Evolutionary conservation across 2,797 vertebrate species (phyloP).

Genomic region (Steatocranus sp.): DNA sequence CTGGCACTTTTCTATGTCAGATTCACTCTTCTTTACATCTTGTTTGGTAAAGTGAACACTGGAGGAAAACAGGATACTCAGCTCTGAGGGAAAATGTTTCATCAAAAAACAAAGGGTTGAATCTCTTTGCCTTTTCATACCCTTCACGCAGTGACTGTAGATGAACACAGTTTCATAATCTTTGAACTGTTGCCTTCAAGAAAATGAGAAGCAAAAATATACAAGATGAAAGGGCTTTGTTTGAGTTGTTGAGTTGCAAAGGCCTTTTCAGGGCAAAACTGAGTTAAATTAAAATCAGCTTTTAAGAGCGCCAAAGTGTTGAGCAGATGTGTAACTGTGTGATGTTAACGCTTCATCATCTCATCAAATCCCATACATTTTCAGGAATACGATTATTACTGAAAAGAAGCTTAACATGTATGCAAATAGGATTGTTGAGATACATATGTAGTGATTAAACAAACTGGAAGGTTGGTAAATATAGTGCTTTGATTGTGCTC

Average conservation of each 20-base stretch:
- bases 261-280: neutral
- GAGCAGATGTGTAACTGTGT: neutral
- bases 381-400: neutral
- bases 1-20: conserved; percentile 19
- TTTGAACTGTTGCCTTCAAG: neutral
- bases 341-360: rapidly evolving
- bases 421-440: neutral
- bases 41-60: conserved; percentile 35
- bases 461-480: neutral
- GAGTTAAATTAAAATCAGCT: neutral
- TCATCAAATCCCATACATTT: neutral
- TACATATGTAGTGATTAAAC: neutral
- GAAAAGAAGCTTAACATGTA: neutral
- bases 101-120: conserved; percentile 23
- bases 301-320: neutral
- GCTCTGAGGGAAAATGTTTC: conserved; percentile 20
- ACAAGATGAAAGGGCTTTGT: neutral
- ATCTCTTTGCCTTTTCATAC: neutral
- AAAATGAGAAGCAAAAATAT: neutral
- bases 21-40: conserved; percentile 35
- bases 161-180: conserved; percentile 12
- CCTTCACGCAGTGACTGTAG: conserved; percentile 11
- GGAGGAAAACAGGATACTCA: neutral
- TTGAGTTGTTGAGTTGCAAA: neutral
- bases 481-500: neutral